phyloP scores from a whole-genome alignment of 1,140 invertebrate genomes.

The Bombus superbus region DNA sequence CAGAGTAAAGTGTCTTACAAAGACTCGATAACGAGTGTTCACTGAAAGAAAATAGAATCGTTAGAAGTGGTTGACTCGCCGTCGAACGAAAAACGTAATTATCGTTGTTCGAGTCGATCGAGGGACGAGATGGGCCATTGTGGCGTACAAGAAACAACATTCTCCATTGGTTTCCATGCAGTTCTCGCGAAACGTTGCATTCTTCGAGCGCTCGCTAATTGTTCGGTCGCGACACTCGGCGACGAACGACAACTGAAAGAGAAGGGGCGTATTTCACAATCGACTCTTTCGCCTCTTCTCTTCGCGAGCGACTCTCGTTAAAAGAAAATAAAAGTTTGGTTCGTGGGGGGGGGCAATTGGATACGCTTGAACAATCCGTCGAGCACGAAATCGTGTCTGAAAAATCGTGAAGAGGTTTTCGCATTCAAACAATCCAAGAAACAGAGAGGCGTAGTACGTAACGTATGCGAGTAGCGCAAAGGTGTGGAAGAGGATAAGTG shows the following conservation, averaged over 20 bases:
- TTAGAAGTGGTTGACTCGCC: background rate
- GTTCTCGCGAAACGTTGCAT: background rate
- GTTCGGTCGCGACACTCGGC: background rate
- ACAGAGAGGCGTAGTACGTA: slow-evolving; percentile 2
- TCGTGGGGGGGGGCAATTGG: background rate
- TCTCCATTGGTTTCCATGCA: background rate
- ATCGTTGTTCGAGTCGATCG: slow-evolving; percentile 4
- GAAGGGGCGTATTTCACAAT: background rate
- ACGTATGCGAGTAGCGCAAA: slow-evolving; percentile 11
- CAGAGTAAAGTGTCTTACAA: background rate
- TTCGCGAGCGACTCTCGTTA: background rate
- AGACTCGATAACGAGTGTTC: background rate
- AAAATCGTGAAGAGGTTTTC: slow-evolving; percentile 25
- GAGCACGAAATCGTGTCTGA: slow-evolving; percentile 31
- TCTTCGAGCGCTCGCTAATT: slow-evolving; percentile 6
- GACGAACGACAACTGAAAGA: background rate
- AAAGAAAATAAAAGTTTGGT: background rate
- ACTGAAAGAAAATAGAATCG: slow-evolving; percentile 39
- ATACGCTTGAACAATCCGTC: background rate
- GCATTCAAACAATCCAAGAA: slow-evolving; percentile 48
- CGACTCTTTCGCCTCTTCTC: background rate
- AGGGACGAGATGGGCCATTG: background rate
- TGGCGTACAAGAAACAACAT: background rate
- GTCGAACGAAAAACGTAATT: background rate
- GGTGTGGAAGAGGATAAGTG: slow-evolving; percentile 26